Evolutionary conservation across 1,140 invertebrate genomes (phyloP).

Genomic region (Ganaspis sp.): DNA sequence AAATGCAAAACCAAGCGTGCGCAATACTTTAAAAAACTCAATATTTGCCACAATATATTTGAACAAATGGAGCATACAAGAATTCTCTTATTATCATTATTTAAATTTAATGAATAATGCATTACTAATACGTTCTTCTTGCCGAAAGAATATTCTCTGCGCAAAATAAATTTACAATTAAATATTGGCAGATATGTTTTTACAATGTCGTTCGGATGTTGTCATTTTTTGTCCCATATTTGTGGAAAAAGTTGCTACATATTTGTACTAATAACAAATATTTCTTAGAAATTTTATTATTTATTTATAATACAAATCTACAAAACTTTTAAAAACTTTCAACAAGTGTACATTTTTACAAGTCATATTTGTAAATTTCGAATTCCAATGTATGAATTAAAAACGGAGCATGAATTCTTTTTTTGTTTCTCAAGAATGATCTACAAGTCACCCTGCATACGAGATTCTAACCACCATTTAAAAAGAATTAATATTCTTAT

Average conservation of each 20-base stretch:
- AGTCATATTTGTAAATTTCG: neutral
- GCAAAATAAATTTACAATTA: neutral
- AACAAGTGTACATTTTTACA: neutral
- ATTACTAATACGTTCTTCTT: neutral
- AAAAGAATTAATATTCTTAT: too few relatives aligned
- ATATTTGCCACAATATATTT: neutral
- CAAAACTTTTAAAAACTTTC: neutral
- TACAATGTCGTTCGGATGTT: neutral
- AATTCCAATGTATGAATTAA: neutral
- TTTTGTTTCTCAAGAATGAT: too few relatives aligned
- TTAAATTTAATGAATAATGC: neutral
- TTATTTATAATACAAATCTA: neutral
- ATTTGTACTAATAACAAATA: neutral
- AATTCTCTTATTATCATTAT: neutral
- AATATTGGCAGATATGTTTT: neutral
- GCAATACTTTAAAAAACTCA: neutral
- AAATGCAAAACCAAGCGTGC: slow-evolving; percentile 30
- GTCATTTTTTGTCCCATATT: neutral
- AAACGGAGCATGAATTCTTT: neutral
- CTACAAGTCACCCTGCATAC: too few relatives aligned
- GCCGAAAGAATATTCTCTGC: neutral
- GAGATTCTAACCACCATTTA: too few relatives aligned
- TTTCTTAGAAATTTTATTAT: neutral
- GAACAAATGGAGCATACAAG: neutral
- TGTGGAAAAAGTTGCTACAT: neutral